Percentiles rank a stretch among this genome's conserved stretches.
Evolutionary conservation across 2,888 invertebrate species (phyloP).

Genomic region (Cephus sareptanus): DNA sequence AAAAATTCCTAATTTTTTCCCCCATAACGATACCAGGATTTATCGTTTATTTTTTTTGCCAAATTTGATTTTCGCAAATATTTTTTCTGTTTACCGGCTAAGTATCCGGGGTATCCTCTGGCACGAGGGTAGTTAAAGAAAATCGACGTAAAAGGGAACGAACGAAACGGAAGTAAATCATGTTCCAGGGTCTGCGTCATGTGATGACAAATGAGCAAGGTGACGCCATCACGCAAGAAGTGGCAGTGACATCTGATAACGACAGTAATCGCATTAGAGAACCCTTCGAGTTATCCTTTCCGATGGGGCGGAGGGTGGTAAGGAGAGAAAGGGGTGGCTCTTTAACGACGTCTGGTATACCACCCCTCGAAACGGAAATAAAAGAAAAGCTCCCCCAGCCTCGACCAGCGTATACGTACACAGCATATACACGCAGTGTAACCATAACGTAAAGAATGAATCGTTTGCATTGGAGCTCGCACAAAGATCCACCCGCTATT

Average conservation of each 20-base stretch:
- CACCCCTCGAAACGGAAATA: not conserved
- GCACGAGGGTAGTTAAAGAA: conserved; percentile 29
- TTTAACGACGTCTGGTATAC: not conserved
- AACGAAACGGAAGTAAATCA: conserved; percentile 62
- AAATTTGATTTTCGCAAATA: conserved; percentile 27
- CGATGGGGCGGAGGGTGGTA: not conserved
- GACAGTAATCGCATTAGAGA: conserved; percentile 59
- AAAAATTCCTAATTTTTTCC: too few relatives aligned
- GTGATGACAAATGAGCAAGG: conserved; percentile 63
- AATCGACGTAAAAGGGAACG: conserved; percentile 29
- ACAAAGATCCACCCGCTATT: not conserved
- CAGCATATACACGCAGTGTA: not conserved
- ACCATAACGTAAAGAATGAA: not conserved
- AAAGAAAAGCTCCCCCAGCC: not conserved
- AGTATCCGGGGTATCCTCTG: not conserved
- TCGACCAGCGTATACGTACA: not conserved
- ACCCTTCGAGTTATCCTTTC: conserved; percentile 20
- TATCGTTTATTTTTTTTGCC: conserved; percentile 26
- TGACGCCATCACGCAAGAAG: conserved; percentile 59
- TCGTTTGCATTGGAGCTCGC: not conserved
- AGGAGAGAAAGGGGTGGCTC: not conserved
- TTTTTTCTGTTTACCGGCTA: conserved; percentile 28
- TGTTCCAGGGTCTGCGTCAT: conserved; percentile 60
- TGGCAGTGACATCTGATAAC: conserved; percentile 64
- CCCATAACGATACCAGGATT: fast-evolving